Conservation (phyloP, 2,888 invertebrate genomes). For the Trichopoda pennipes region DNA sequence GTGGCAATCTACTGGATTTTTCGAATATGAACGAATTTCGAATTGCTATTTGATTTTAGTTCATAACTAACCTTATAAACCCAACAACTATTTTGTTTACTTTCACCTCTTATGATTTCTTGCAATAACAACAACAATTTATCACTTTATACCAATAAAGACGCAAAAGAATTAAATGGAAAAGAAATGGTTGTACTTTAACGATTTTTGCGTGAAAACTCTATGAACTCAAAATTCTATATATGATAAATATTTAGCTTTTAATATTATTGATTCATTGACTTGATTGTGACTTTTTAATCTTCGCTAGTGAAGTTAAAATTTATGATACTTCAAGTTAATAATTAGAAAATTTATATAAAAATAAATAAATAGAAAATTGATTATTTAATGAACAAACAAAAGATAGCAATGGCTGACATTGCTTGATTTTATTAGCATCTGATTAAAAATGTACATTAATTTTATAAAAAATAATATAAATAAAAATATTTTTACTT, state of each 20-base stretch:
- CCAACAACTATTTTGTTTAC: slow-evolving; percentile 9
- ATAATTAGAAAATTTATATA: too few relatives aligned
- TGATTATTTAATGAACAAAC: too few relatives aligned
- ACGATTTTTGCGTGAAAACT: slow-evolving; percentile 38
- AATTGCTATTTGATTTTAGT: not conserved
- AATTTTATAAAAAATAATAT: not conserved
- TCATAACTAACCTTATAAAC: slow-evolving; percentile 28
- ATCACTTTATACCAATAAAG: slow-evolving; percentile 28
- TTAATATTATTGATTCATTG: slow-evolving; percentile 25
- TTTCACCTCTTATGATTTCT: slow-evolving; percentile 40
- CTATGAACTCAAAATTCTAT: not conserved
- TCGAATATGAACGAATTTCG: too few relatives aligned
- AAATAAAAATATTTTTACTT: not conserved
- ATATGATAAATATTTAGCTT: slow-evolving; percentile 36
- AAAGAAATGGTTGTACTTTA: not conserved
- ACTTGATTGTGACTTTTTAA: too few relatives aligned
- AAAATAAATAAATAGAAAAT: too few relatives aligned
- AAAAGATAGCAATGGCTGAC: too few relatives aligned
- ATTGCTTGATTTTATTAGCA: too few relatives aligned
- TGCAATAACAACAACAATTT: not conserved
- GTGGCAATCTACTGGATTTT: too few relatives aligned
- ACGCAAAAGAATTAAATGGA: not conserved
- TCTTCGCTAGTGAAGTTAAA: not conserved
- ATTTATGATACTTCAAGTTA: too few relatives aligned
- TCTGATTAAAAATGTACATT: not conserved